These are phyloP conservation scores for Dascillus cervinus DNA, from an alignment of 2,888 invertebrate species.

Conservation along the genomic window DNA sequence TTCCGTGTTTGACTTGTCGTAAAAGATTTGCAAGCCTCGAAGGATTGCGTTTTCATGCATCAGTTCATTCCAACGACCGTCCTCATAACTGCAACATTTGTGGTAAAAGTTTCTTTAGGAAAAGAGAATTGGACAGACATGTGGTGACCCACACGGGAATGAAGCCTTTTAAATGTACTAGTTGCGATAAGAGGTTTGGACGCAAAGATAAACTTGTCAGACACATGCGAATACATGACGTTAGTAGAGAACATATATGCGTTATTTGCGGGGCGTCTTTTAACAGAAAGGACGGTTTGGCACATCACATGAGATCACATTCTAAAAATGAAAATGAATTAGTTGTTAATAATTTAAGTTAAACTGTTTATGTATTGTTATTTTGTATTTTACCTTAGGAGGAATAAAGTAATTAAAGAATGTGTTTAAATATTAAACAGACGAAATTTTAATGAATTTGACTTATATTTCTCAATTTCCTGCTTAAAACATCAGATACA, in stretches of 20 bases:
- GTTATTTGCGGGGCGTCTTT: conserved; percentile 55
- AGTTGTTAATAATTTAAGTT: too few relatives aligned
- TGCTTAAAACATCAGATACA: too few relatives aligned
- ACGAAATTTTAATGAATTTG: too few relatives aligned
- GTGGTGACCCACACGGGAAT: conserved; percentile 58
- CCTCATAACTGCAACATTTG: conserved; percentile 59
- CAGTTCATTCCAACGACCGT: conserved; percentile 46
- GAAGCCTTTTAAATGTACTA: conserved; percentile 59
- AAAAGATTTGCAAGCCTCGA: conserved; percentile 31
- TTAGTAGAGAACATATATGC: conserved; percentile 44
- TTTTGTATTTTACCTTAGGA: too few relatives aligned
- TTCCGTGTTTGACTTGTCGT: conserved; percentile 29
- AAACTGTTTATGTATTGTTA: too few relatives aligned
- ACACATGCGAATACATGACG: conserved; percentile 60
- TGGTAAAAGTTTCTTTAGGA: conserved; percentile 58
- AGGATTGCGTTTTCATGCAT: conserved; percentile 41
- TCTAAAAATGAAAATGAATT: too few relatives aligned
- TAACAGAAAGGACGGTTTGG: conserved; percentile 51
- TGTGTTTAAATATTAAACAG: too few relatives aligned
- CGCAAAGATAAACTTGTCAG: conserved; percentile 62
- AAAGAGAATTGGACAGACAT: conserved; percentile 64
- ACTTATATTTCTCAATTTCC: too few relatives aligned
- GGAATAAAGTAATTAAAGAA: too few relatives aligned
- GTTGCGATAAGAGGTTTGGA: conserved; percentile 60
- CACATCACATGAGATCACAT: conserved; percentile 54